phyloP scores from a whole-genome alignment of 2,113 vertebrate species.

The Oplegnathus fasciatus region DNA sequence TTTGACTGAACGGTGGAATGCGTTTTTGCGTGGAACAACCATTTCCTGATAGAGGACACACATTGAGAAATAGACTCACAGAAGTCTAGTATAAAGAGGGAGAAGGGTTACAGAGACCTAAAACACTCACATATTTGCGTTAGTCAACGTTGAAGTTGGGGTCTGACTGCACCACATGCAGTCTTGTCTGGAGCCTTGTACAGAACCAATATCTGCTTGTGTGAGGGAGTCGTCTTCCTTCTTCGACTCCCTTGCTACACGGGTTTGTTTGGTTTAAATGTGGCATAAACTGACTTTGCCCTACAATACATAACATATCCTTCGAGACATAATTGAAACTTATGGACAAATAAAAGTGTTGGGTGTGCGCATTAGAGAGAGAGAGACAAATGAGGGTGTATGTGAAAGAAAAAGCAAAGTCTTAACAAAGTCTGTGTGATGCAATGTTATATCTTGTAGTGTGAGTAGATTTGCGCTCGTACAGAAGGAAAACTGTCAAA shows the following conservation, averaged over 20 bases:
- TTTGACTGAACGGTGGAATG: not conserved
- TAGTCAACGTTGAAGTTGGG: too few species aligned
- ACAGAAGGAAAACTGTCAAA: slow-evolving; percentile 10
- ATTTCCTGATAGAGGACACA: not conserved
- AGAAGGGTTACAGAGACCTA: not conserved
- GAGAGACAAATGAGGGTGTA: slow-evolving; percentile 6
- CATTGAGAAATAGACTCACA: not conserved
- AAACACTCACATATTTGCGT: not conserved
- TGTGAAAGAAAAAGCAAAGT: not conserved
- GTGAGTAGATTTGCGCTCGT: slow-evolving; percentile 12
- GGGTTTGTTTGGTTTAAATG: not conserved
- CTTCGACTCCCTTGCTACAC: not conserved
- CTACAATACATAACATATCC: not conserved
- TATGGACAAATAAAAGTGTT: not conserved
- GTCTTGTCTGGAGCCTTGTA: not conserved
- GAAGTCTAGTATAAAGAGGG: not conserved
- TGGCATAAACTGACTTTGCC: not conserved
- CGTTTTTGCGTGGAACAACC: not conserved
- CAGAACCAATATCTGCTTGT: not conserved
- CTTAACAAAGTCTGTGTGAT: not conserved
- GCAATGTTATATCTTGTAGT: not conserved
- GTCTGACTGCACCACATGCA: not conserved
- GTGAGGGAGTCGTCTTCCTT: not conserved
- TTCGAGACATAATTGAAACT: not conserved
- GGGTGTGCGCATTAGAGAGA: not conserved